Evolutionary conservation across 2,888 invertebrate genomes (phyloP), one percentile per base, ranked within the genome.

Genomic region (Eupithecia tripunctaria): DNA sequence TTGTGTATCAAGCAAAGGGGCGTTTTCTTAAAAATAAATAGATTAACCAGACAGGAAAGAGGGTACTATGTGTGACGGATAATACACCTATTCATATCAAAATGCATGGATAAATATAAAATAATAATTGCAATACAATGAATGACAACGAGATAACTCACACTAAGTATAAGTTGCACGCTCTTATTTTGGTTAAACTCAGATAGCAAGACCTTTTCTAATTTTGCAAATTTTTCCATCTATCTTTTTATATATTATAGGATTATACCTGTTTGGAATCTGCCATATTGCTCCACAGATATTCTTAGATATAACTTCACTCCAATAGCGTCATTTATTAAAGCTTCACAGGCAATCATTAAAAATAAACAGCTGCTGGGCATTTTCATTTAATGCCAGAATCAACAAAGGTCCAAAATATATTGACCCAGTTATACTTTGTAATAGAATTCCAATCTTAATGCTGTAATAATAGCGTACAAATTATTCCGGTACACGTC

Each of bases 401-500:
- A 67, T 63, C 56, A 67, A 70, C 60, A 73, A 70, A 64, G 68
- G 21, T 7, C 64, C 38, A 1, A 32, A 63, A 69, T 70, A 25
- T 21, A 29, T 36, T 69, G 71, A 74, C 69, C 71, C 21, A 74
- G 15, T 75, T 75, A 56, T 67, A 62, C 5, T 51, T n/a, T 1
- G 27, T 41, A 67, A 14, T n/a, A 29, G 43, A 72, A 63, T 67
- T 60, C 32, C 63, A 59, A 70, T 75, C 67, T 56, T 74, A 71
- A 67, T 66, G 32, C 66, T 43, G 36, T 63, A 29, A 25, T 15
- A 38, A 69, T 72, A 75, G 64, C 59, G 72, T 72, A 67, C 64
- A 67, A 67, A 73, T 67, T 74, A 72, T 74, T 74, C 73, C 25
- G 65, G 70, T 73, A 71, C 63, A 68, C 73, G 75, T 75, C 75